Evolutionary conservation across 1,140 invertebrate genomes (phyloP).

Genomic region (Stratiolaelaps scimitus): DNA sequence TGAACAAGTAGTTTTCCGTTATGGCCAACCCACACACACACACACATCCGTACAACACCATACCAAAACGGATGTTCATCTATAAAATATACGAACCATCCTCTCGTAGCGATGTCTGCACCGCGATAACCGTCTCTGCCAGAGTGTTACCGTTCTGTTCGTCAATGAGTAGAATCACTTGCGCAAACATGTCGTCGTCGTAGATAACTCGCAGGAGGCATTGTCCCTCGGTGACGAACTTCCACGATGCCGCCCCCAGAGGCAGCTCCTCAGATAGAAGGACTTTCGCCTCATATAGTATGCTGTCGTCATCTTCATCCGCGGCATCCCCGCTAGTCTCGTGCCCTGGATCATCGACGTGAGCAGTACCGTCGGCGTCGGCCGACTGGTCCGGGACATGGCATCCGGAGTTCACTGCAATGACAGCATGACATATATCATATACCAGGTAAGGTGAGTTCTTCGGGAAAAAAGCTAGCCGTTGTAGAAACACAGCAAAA

Average conservation of each 20-base stretch:
- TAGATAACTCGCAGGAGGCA: slow-evolving; percentile 46
- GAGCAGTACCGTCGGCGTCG: slow-evolving; percentile 34
- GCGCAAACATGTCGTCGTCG: slow-evolving; percentile 45
- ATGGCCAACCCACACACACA: too few species aligned
- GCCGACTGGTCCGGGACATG: too few species aligned
- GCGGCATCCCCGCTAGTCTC: slow-evolving; percentile 41
- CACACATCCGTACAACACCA: too few species aligned
- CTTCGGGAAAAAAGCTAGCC: too few species aligned
- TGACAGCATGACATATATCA: too few species aligned
- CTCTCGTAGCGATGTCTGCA: slow-evolving; percentile 43
- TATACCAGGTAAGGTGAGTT: too few species aligned
- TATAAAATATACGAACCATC: slow-evolving; percentile 31
- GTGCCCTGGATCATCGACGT: slow-evolving; percentile 44
- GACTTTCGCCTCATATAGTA: slow-evolving; percentile 34
- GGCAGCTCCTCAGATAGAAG: slow-evolving; percentile 6
- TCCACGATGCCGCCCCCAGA: slow-evolving; percentile 23
- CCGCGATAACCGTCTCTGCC: slow-evolving; percentile 46
- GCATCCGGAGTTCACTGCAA: too few species aligned
- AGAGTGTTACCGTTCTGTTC: slow-evolving; percentile 41
- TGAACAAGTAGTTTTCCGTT: too few species aligned
- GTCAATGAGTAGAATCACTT: slow-evolving; percentile 42
- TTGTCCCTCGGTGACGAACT: slow-evolving; percentile 36
- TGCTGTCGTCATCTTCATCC: slow-evolving; percentile 33
- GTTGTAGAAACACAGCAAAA: too few species aligned
- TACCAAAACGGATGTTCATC: neutral